A percentile compares a stretch with the other conserved stretches of the same genome.
Conservation (phyloP, 2,113 vertebrate genomes). For the Cervus canadensis region DNA sequence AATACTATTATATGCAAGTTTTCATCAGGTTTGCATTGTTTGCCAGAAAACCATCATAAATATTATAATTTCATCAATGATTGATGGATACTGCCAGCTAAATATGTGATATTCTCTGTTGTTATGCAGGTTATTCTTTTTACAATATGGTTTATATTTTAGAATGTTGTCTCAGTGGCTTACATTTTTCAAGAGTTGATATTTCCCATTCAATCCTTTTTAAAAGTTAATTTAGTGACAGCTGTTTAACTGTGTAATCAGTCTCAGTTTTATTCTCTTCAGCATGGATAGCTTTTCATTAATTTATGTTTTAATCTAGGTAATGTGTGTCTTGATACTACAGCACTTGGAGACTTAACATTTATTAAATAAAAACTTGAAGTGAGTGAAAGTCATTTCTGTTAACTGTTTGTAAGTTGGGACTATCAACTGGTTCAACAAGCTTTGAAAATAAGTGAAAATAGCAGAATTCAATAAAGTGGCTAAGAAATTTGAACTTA, state of each 20-base stretch:
- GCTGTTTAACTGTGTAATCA: neutral
- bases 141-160: conserved; percentile 9
- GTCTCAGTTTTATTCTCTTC: neutral
- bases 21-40: neutral
- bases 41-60: conserved; percentile 36
- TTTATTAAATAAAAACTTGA: conserved; percentile 42
- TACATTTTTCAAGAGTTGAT: neutral
- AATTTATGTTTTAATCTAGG: conserved; percentile 36
- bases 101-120: neutral
- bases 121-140: conserved; percentile 11
- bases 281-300: conserved; percentile 30
- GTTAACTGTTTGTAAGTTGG: neutral
- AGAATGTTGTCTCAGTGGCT: neutral
- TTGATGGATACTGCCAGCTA: conserved; percentile 41
- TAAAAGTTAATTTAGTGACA: conserved; percentile 48
- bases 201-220: conserved; percentile 22
- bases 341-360: neutral
- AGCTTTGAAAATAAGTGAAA: conserved; percentile 48
- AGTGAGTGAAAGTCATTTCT: conserved; percentile 9
- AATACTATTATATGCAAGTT: neutral
- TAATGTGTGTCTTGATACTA: neutral
- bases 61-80: conserved; percentile 63
- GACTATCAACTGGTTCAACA: neutral
- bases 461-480: conserved; percentile 26
- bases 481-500: conserved; percentile 11